A percentile compares a stretch with the other conserved stretches of the same genome.
Conservation (phyloP, 2,888 invertebrate genomes). For the Metalampra italica region DNA sequence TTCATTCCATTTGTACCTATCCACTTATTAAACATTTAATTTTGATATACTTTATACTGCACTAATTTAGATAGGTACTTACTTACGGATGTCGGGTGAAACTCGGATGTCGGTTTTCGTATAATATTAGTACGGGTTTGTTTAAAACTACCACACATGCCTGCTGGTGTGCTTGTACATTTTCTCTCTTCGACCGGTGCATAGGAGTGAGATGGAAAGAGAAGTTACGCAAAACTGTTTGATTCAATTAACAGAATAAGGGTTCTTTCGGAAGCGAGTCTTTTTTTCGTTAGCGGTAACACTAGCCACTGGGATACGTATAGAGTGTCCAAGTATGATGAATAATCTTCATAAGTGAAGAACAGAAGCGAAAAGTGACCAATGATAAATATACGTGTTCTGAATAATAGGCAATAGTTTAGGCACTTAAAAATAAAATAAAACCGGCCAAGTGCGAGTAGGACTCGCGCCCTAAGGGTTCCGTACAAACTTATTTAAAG, state of each 20-base stretch:
- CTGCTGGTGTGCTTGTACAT: neutral
- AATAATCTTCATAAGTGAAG: neutral
- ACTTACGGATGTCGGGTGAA: too few relatives aligned
- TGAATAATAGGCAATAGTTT: too few relatives aligned
- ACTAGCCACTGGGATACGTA: conserved; percentile 33
- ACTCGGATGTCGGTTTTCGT: too few relatives aligned
- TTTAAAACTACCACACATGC: too few relatives aligned
- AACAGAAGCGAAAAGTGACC: too few relatives aligned
- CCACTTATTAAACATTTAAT: conserved; percentile 36
- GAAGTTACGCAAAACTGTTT: neutral
- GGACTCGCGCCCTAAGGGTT: too few relatives aligned
- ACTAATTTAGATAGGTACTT: neutral
- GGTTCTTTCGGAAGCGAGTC: conserved; percentile 30
- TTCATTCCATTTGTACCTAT: conserved; percentile 34
- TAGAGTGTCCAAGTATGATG: neutral
- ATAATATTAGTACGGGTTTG: too few relatives aligned
- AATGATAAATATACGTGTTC: too few relatives aligned
- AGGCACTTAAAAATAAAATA: too few relatives aligned
- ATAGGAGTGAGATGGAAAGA: neutral
- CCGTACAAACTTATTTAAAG: too few relatives aligned
- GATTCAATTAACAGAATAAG: conserved; percentile 21
- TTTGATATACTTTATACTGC: conserved; percentile 31
- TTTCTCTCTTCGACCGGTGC: conserved; percentile 3
- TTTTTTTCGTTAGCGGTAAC: conserved; percentile 34
- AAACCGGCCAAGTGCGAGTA: too few relatives aligned